These are phyloP conservation scores for Catonia carolina DNA, from an alignment of 2,888 invertebrate genomes.

Conservation along the genomic window DNA sequence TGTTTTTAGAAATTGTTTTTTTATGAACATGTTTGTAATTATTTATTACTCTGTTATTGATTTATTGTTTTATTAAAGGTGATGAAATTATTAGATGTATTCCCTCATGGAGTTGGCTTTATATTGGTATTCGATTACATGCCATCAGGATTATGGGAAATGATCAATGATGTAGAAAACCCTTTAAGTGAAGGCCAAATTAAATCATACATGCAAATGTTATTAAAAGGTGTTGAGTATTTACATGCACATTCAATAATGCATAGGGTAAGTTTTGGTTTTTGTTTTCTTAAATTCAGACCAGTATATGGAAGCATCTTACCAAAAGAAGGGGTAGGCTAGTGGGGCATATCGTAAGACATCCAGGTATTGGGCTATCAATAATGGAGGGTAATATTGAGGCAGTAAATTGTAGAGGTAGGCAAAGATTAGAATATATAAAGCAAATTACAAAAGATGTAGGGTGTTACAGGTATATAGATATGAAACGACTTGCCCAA, in stretches of 20 bases:
- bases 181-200: constrained; percentile 66
- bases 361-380: too few species aligned
- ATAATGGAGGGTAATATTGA: too few species aligned
- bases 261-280: constrained; percentile 66
- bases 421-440: too few species aligned
- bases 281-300: neutral
- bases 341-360: too few species aligned
- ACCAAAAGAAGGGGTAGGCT: too few species aligned
- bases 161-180: constrained; percentile 61
- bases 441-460: too few species aligned
- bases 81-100: constrained; percentile 79
- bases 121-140: constrained; percentile 90
- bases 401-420: too few species aligned
- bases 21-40: too few species aligned
- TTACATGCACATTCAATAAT: constrained; percentile 85
- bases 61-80: constrained; percentile 62
- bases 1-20: too few species aligned
- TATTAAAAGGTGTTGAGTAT: constrained; percentile 80
- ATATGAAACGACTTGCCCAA: too few species aligned
- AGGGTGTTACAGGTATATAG: too few species aligned
- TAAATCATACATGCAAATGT: constrained; percentile 82
- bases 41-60: too few species aligned
- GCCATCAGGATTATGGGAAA: constrained; percentile 79
- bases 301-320: neutral
- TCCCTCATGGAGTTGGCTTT: constrained; percentile 81